Base-by-base conservation (phyloP, 1,140 invertebrate species). In the Polypedilum vanderplanki region DNA sequence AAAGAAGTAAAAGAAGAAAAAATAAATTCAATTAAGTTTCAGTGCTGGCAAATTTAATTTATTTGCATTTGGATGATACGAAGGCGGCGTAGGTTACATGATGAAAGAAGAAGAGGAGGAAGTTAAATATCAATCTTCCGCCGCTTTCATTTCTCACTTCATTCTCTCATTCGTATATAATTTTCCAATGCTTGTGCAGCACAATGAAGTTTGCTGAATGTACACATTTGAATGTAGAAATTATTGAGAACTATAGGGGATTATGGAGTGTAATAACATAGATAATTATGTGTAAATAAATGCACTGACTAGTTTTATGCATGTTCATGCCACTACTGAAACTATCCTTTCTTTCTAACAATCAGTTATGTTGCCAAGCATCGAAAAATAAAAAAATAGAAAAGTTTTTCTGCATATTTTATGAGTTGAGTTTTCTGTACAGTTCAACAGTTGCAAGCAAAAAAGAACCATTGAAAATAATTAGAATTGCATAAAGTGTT, bases 401-500 rank as follows among this genome's bases (percentile, higher is more conserved):
- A n/a, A n/a, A n/a, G n/a, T n/a, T n/a, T n/a, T n/a, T n/a, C n/a
- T 67, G 64, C n/a, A 67, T 67, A 67, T 67, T 67, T 67, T 67
- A 67, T 20, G 64, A 67, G 64, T 20, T 67, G 15, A 17, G 8
- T 17, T 20, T 67, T 8, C 64, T n/a, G n/a, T n/a, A n/a, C n/a
- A n/a, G n/a, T 17, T 17, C 64, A 67, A 67, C 64, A 67, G 64
- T 67, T 67, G 64, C 64, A n/a, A n/a, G n/a, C n/a, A n/a, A n/a
- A n/a, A n/a, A n/a, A n/a, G n/a, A n/a, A 67, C n/a, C 64, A 67
- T 67, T 67, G 64, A 67, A 67, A 67, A 67, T 67, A 67, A 67
- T 67, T 67, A 67, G 64, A 67, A 67, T 67, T 67, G 64, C 64
- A 67, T 67, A 67, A 67, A 67, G 64, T 67, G 64, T 20, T 20